Evolutionary conservation across 2,888 invertebrate species (phyloP).

Genomic region (Chrysodeixis includens): DNA sequence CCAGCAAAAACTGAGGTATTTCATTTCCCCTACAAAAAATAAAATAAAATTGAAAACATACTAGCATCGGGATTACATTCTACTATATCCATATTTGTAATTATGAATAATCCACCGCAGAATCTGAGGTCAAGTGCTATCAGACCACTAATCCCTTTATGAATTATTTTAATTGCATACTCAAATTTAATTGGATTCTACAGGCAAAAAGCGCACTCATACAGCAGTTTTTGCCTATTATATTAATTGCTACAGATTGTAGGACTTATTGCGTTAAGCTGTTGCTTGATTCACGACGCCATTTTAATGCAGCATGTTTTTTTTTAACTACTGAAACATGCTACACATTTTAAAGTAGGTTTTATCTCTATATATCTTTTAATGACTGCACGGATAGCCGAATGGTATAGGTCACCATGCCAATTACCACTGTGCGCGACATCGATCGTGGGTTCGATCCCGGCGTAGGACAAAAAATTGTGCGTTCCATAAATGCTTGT

Average conservation of each 20-base stretch:
- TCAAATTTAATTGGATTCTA: slow-evolving; percentile 23
- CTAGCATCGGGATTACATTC: not conserved
- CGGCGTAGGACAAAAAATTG: too few relatives aligned
- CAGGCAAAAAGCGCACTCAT: slow-evolving; percentile 22
- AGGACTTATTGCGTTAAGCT: slow-evolving; percentile 18
- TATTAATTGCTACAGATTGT: slow-evolving; percentile 3
- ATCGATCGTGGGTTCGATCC: too few relatives aligned
- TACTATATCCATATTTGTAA: not conserved
- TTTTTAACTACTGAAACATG: not conserved
- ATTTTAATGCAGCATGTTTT: slow-evolving; percentile 11
- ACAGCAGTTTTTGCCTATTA: slow-evolving; percentile 8
- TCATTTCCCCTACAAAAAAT: too few relatives aligned
- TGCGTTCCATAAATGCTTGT: not conserved
- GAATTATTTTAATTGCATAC: slow-evolving; percentile 44
- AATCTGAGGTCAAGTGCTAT: slow-evolving; percentile 13
- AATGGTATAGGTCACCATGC: too few relatives aligned
- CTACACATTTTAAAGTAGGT: not conserved
- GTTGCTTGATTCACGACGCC: slow-evolving; percentile 22
- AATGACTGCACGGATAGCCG: too few relatives aligned
- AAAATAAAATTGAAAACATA: too few relatives aligned
- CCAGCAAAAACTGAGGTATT: not conserved
- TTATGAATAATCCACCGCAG: slow-evolving; percentile 2
- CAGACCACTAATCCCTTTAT: slow-evolving; percentile 21
- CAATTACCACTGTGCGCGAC: too few relatives aligned
- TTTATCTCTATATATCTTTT: not conserved